Conservation (phyloP, 2,113 vertebrate genomes). For the Neopipo cinnamomea region DNA sequence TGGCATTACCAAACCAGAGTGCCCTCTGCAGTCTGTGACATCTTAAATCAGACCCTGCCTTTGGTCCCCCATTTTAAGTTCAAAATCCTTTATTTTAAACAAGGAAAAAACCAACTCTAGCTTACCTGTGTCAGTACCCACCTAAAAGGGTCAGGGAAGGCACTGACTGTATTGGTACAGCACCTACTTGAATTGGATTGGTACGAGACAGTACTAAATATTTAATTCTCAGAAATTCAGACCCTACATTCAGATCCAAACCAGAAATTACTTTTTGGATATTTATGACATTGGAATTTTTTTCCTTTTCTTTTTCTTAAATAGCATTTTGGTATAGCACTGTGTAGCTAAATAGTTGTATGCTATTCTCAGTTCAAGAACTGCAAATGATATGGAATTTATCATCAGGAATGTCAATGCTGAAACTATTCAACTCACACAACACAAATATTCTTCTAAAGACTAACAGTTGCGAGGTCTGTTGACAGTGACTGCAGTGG, state of each 20-base stretch:
- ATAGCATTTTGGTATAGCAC: neutral
- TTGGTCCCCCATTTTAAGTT: neutral
- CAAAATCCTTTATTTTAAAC: neutral
- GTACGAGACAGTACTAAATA: neutral
- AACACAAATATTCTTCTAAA: neutral
- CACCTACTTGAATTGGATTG: neutral
- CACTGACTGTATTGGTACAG: neutral
- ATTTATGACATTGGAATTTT: neutral
- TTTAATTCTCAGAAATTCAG: neutral
- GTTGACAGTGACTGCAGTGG: neutral
- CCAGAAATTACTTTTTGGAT: neutral
- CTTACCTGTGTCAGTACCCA: neutral
- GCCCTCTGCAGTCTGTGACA: neutral
- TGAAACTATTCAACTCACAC: neutral
- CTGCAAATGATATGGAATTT: neutral
- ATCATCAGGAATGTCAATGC: fast-evolving
- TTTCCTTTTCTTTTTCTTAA: neutral
- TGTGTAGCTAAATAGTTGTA: neutral
- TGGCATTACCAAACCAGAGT: neutral
- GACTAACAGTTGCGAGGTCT: neutral
- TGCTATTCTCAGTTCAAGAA: neutral
- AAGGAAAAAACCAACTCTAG: neutral
- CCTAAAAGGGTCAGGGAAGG: neutral
- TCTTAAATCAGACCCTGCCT: neutral
- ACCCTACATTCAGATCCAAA: neutral